Evolutionary conservation across 2,113 vertebrate genomes (phyloP).

Genomic region (Cepphus grylle): DNA sequence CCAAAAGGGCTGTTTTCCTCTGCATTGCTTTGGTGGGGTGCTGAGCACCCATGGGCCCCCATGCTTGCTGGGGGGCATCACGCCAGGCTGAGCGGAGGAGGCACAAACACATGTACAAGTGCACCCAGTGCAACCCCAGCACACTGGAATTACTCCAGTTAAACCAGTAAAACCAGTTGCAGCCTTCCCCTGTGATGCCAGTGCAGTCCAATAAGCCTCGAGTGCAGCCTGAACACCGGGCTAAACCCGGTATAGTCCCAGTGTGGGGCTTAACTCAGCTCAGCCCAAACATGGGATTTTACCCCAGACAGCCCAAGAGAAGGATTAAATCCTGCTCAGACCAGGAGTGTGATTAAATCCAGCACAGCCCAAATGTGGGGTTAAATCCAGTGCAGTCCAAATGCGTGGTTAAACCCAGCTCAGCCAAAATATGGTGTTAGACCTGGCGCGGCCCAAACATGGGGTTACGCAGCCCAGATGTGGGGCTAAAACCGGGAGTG

Average conservation of each 20-base stretch:
- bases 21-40: fast-evolving
- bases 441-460: not conserved
- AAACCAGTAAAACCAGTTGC: not conserved
- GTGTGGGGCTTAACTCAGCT: not conserved
- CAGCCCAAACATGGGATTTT: not conserved
- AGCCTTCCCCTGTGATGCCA: not conserved
- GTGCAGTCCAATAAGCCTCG: not conserved
- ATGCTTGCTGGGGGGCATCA: not conserved
- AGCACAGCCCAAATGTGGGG: not conserved
- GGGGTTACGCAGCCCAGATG: not conserved
- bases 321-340: not conserved
- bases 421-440: not conserved
- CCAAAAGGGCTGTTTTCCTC: not conserved
- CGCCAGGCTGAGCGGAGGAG: not conserved
- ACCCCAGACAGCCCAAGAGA: not conserved
- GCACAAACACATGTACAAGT: not conserved
- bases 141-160: not conserved
- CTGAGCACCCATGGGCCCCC: not conserved
- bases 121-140: not conserved
- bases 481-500: not conserved
- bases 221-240: fast-evolving
- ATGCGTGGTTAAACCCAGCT: not conserved
- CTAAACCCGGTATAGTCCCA: not conserved
- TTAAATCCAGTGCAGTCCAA: not conserved
- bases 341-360: not conserved